phyloP scores from a whole-genome alignment of 2,113 vertebrate genomes.

The Anoplopoma fimbria region DNA sequence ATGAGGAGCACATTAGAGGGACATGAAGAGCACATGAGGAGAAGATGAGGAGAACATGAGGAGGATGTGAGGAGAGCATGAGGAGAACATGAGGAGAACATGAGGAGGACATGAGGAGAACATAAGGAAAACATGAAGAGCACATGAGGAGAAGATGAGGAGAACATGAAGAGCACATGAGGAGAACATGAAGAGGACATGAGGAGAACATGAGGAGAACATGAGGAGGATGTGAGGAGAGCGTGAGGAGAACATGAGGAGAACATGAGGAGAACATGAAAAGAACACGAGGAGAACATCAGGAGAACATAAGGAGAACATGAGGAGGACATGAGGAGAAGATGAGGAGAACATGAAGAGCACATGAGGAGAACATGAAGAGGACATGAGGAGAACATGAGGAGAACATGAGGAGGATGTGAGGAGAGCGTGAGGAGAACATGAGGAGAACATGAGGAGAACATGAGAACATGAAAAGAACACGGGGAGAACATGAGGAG shows the following conservation, averaged over 20 bases:
- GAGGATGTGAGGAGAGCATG: neutral
- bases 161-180: too few relatives aligned
- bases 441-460: neutral
- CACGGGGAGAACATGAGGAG: too few relatives aligned
- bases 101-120: neutral
- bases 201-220: neutral
- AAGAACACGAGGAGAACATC: neutral
- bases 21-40: neutral
- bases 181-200: neutral
- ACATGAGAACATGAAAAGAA: neutral
- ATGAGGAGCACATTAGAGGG: neutral
- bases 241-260: neutral
- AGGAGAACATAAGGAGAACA: neutral
- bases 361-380: neutral
- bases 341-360: neutral
- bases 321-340: neutral
- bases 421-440: neutral
- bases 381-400: too few relatives aligned
- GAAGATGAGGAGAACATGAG: neutral
- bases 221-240: neutral
- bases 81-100: neutral
- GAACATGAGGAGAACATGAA: neutral
- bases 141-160: too few relatives aligned
- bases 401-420: too few relatives aligned
- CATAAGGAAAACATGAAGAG: neutral